These are phyloP conservation scores for Hirtodrosophila histrioides DNA, from an alignment of 2,888 invertebrate genomes.

Conservation along the genomic window DNA sequence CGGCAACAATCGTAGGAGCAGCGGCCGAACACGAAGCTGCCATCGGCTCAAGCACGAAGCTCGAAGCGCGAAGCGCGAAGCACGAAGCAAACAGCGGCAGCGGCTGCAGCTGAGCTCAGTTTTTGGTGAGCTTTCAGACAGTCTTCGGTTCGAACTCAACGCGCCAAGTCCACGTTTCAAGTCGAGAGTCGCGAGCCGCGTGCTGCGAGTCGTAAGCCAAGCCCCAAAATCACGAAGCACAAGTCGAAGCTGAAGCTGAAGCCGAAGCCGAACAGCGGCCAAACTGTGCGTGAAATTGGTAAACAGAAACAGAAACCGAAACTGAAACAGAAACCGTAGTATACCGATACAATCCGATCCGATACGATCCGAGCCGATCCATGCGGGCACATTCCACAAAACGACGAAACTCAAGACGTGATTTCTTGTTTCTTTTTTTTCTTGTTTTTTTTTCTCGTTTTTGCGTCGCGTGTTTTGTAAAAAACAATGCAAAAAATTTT, in stretches of 20 bases:
- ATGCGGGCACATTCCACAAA: conserved; percentile 43
- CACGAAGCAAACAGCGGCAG: conserved; percentile 2
- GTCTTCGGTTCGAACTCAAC: conserved; percentile 67
- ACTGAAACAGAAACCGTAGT: conserved; percentile 29
- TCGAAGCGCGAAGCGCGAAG: conserved; percentile 27
- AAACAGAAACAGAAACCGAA: conserved; percentile 54
- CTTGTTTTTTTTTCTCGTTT: conserved; percentile 16
- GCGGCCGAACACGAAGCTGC: conserved; percentile 6
- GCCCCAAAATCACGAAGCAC: conserved; percentile 16
- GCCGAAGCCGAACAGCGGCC: conserved; percentile 25
- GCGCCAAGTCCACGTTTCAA: conserved; percentile 47
- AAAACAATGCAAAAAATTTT: conserved; percentile 14
- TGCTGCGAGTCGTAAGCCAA: conserved; percentile 3
- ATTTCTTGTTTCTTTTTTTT: conserved; percentile 22
- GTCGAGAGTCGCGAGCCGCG: conserved; percentile 15
- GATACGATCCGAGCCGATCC: conserved; percentile 17
- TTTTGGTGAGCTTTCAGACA: conserved; percentile 44
- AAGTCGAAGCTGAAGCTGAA: conserved; percentile 19
- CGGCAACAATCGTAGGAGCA: conserved; percentile 3
- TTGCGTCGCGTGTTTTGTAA: conserved; percentile 31
- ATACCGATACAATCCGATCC: conserved; percentile 20
- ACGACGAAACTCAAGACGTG: conserved; percentile 41
- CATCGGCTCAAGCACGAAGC: conserved; percentile 23
- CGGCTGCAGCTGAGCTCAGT: conserved; percentile 16
- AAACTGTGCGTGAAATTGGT: conserved; percentile 76